A percentile compares a stretch with the other conserved stretches of the same genome.
These are phyloP conservation scores for Volucella bombylans DNA, from an alignment of 2,888 invertebrate species.

Conservation along the genomic window DNA sequence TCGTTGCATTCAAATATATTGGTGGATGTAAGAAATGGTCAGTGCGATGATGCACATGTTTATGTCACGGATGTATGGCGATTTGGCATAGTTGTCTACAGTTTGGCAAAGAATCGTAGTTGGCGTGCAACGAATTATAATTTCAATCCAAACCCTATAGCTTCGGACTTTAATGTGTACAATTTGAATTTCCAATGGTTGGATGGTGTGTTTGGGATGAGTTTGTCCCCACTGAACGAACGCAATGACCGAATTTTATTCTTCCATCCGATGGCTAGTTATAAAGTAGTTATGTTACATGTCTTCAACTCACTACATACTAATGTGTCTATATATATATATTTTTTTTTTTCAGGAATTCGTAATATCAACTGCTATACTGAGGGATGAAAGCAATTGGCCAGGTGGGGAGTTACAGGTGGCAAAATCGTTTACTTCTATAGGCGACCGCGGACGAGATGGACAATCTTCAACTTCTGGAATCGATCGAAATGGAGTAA, in stretches of 20 bases:
- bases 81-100: slow-evolving; percentile 83
- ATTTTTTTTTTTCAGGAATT: slow-evolving; percentile 84
- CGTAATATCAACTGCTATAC: slow-evolving; percentile 86
- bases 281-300: slow-evolving; percentile 82
- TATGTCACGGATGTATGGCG: slow-evolving; percentile 87
- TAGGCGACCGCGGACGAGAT: slow-evolving; percentile 84
- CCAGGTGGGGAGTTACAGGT: slow-evolving; percentile 78
- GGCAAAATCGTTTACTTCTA: slow-evolving; percentile 78
- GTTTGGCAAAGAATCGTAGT: slow-evolving; percentile 79
- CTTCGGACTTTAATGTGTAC: slow-evolving; percentile 89
- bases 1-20: slow-evolving; percentile 84
- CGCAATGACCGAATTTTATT: slow-evolving; percentile 86
- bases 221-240: slow-evolving; percentile 84
- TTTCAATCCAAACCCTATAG: slow-evolving; percentile 81
- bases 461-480: slow-evolving; percentile 90
- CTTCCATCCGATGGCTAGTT: slow-evolving; percentile 92
- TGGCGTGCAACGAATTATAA: slow-evolving; percentile 81
- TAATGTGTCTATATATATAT: neutral
- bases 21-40: slow-evolving; percentile 84
- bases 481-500: slow-evolving; percentile 87
- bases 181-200: slow-evolving; percentile 91
- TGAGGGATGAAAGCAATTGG: slow-evolving; percentile 85
- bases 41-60: slow-evolving; percentile 85
- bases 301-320: neutral
- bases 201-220: slow-evolving; percentile 90